Evolutionary conservation across 1,140 invertebrate genomes (phyloP), one percentile per base, ranked within the genome.

Genomic region (Charaxes varanes): DNA sequence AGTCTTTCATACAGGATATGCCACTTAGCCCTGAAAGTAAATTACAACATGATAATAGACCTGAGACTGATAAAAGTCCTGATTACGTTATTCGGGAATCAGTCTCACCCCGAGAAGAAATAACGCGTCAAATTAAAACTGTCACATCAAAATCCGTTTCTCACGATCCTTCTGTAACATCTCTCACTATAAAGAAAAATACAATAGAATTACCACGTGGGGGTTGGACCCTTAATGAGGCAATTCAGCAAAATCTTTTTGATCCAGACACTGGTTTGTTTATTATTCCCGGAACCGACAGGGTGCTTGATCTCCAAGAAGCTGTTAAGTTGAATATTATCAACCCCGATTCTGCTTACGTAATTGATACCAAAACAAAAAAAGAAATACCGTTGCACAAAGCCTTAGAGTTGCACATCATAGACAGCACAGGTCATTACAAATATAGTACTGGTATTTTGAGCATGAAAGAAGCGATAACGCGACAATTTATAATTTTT

Each of bases 281-380:
- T 63, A 91, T 91, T 32, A 93, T 98, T 56, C 94, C 95, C 19
- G 92, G 92, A 16, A 94, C 94, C 1, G 93, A 96, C 69, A 87
- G 93, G 58, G 79, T 94, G 15, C 88, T 97, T 2, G 92, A 93
- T 41, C 92, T 99, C 53, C 88, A 94, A 76, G 94, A 97, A 77
- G 96, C 95, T 56, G 84, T 97, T 16, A 90, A 91, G 54, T 84
- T 95, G 28, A 90, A 93, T 61, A 91, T 97, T 6, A 93, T 98
- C 23, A 91, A 96, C 77, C 88, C 92, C 2, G 84, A 90, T 36
- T 95, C 94, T 2, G 93, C 92, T 13, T 65, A 88, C 13, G 93
- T 95, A 4, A 78, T 94, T 40, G 94, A 97, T 71, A 88, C 90
- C 0, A 88, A 86, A 44, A 90, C 88, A 26, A 87, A 88, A 32